Percentiles rank a stretch among this genome's conserved stretches.
phyloP scores from a whole-genome alignment of 23 tunicate species.

The Ciona savignyi region DNA sequence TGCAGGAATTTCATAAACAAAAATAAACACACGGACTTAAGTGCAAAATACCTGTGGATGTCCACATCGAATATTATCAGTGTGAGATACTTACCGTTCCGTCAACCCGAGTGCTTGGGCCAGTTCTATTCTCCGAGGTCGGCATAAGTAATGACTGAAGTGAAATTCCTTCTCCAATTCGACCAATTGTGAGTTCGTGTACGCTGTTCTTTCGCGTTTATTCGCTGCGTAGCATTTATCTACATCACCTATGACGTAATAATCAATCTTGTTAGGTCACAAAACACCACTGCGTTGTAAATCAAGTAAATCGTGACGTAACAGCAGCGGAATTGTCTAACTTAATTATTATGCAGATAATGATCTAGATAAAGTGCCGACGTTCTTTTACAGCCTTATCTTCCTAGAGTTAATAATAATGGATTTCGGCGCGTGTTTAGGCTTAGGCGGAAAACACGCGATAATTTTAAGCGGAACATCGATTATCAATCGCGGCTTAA shows the following conservation, averaged over 20 bases:
- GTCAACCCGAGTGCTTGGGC: conserved; percentile 59
- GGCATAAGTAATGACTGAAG: conserved; percentile 80
- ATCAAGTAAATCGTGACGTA: neutral
- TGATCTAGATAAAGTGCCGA: neutral
- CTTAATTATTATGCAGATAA: neutral
- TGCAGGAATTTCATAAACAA: too few relatives aligned
- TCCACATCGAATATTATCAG: too few relatives aligned
- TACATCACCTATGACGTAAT: conserved; percentile 29
- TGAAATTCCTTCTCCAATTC: conserved; percentile 94
- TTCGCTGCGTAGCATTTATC: conserved; percentile 38
- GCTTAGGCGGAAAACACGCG: neutral
- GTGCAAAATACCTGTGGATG: too few relatives aligned
- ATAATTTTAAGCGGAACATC: neutral
- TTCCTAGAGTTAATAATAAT: neutral
- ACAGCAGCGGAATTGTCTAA: neutral
- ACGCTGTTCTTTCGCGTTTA: conserved; percentile 91
- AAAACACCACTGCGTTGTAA: neutral
- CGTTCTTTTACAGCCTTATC: neutral
- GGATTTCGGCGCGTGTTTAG: conserved; percentile 2
- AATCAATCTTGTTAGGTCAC: neutral
- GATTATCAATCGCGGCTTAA: neutral
- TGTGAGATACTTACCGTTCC: conserved; percentile 80
- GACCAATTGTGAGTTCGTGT: conserved; percentile 90
- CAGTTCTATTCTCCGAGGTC: conserved; percentile 87
- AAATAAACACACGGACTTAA: too few relatives aligned